Conservation (phyloP, 2,797 vertebrate species). For the Aplochiton taeniatus region DNA sequence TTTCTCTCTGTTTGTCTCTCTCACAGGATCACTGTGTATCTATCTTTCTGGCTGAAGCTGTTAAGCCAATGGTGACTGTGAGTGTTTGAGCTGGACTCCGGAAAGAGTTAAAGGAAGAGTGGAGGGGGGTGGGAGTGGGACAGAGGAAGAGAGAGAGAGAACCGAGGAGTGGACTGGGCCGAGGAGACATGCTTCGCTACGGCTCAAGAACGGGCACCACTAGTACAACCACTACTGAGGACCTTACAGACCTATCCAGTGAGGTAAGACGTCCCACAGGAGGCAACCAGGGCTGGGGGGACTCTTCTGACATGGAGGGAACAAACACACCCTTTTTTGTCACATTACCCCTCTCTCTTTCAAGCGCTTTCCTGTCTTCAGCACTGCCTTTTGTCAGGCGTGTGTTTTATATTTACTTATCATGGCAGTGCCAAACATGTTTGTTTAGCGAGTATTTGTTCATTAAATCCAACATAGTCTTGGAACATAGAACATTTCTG, state of each 20-base stretch:
- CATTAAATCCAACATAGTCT: no score
- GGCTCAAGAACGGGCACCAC: constrained; percentile 63
- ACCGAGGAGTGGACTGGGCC: constrained; percentile 58
- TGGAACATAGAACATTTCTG: constrained; percentile 2
- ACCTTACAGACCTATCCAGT: constrained; percentile 49
- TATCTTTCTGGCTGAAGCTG: constrained; percentile 40
- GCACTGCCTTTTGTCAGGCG: neutral
- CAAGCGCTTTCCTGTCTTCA: neutral
- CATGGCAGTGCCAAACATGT: neutral
- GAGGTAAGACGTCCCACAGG: constrained; percentile 67
- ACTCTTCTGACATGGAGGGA: constrained; percentile 5
- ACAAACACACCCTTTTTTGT: constrained; percentile 7
- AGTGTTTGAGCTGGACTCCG: constrained; percentile 65
- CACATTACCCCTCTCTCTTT: neutral
- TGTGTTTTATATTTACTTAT: constrained; percentile 1
- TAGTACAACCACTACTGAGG: constrained; percentile 64
- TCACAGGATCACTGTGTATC: neutral
- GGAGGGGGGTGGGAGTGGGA: constrained; percentile 42
- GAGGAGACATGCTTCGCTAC: constrained; percentile 75
- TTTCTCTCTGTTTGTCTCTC: constrained; percentile 20
- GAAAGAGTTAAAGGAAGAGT: constrained; percentile 68
- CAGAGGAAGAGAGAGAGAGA: constrained; percentile 31
- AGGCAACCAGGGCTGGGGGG: constrained; percentile 10
- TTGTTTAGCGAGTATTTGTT: no score
- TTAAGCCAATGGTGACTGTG: constrained; percentile 59